These are phyloP conservation scores for Orthonevra nobilis DNA, from an alignment of 2,888 invertebrate genomes.

Conservation along the genomic window DNA sequence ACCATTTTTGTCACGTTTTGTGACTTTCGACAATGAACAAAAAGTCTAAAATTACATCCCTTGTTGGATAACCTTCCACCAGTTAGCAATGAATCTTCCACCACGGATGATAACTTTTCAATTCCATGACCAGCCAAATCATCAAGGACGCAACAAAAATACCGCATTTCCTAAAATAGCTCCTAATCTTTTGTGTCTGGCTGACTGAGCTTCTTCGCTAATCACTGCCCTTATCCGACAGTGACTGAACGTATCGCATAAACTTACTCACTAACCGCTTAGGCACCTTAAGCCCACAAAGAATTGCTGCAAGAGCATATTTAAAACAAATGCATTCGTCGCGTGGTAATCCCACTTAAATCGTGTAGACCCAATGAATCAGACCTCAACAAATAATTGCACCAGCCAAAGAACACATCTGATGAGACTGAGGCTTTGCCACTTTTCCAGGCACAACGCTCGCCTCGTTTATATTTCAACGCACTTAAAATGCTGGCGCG, in stretches of 20 bases:
- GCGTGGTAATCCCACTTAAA: slow-evolving; percentile 68
- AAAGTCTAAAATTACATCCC: too few species aligned
- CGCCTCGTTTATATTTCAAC: slow-evolving; percentile 56
- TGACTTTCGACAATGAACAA: too few species aligned
- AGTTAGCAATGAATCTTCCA: too few species aligned
- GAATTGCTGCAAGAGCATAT: slow-evolving; percentile 41
- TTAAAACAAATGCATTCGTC: slow-evolving; percentile 57
- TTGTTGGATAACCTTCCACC: too few species aligned
- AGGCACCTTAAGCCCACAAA: slow-evolving; percentile 49
- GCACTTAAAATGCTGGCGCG: slow-evolving; percentile 59
- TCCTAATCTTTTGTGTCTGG: slow-evolving; percentile 29
- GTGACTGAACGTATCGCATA: slow-evolving; percentile 39
- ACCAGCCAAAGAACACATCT: slow-evolving; percentile 41
- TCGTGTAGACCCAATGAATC: slow-evolving; percentile 58
- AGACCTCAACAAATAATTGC: slow-evolving; percentile 47
- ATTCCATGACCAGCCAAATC: too few species aligned
- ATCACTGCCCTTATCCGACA: slow-evolving; percentile 56
- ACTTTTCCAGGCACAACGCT: slow-evolving; percentile 28
- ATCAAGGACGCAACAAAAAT: slow-evolving; percentile 42
- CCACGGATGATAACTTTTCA: too few species aligned
- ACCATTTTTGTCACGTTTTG: too few species aligned
- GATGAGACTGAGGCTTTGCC: slow-evolving; percentile 49
- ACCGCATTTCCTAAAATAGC: slow-evolving; percentile 27
- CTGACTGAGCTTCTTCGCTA: slow-evolving; percentile 36
- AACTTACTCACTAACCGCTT: slow-evolving; percentile 49